A percentile compares a stretch with the other conserved stretches of the same genome.
Conservation (phyloP, 2,797 vertebrate species). For the Spinus olivaceus region DNA sequence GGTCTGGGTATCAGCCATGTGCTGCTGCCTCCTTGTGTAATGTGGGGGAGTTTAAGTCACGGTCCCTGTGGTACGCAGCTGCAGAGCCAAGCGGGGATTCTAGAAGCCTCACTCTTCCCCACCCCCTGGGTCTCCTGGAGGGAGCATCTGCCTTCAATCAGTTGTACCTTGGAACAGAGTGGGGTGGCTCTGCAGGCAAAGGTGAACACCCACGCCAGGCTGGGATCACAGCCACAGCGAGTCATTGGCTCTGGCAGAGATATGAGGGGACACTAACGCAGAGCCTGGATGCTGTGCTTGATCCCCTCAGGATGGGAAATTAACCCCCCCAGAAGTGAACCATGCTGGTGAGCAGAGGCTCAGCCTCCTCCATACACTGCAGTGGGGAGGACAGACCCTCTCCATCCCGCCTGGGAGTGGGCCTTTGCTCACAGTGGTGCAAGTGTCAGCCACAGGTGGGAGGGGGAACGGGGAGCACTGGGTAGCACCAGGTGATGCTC, state of each 20-base stretch:
- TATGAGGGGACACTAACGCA: background rate
- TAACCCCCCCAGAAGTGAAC: accelerated
- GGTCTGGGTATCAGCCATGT: accelerated
- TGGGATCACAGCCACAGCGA: background rate
- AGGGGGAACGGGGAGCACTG: background rate
- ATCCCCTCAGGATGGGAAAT: background rate
- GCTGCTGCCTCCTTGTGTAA: background rate
- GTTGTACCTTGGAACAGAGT: background rate
- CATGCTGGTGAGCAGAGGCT: background rate
- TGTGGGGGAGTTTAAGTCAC: background rate
- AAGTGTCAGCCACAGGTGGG: background rate
- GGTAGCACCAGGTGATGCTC: accelerated
- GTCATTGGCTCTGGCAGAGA: background rate
- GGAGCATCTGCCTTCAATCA: slow-evolving; percentile 1
- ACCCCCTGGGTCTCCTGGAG: background rate
- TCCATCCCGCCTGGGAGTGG: background rate
- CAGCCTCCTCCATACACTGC: accelerated
- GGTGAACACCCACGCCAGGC: accelerated
- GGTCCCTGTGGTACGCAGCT: background rate
- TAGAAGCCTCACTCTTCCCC: background rate
- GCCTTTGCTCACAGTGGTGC: background rate
- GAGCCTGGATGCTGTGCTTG: background rate
- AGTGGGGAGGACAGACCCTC: background rate
- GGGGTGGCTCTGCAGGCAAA: accelerated
- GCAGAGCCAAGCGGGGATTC: background rate